Evolutionary conservation across 2,113 vertebrate genomes (phyloP).

Genomic region (Carassius carassius): DNA sequence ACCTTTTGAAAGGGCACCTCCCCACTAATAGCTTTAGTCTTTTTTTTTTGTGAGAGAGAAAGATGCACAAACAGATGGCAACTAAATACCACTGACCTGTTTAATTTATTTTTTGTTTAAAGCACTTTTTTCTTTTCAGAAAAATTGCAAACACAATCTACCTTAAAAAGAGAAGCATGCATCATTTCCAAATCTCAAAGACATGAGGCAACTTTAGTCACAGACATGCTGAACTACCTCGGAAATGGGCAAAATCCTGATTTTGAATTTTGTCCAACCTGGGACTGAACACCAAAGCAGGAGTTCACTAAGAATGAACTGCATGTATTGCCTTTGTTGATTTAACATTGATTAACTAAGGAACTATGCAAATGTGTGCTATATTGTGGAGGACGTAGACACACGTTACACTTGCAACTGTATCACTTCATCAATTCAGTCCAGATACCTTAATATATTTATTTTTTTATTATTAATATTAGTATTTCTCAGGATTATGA

Average conservation of each 20-base stretch:
- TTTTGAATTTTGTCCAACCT: background rate
- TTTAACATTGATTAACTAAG: background rate
- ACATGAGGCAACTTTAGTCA: background rate
- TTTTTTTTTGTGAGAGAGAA: no score
- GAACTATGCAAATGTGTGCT: no score
- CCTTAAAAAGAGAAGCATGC: background rate
- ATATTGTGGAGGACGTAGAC: no score
- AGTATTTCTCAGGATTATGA: no score
- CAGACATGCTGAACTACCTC: background rate
- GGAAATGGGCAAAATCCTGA: background rate
- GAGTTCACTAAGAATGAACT: background rate
- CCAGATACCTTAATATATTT: no score
- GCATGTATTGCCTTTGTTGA: background rate
- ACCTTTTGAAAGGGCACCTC: no score
- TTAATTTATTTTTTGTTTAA: background rate
- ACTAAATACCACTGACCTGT: background rate
- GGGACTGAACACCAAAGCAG: background rate
- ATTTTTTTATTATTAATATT: no score
- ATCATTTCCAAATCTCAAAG: background rate
- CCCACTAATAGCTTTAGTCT: no score
- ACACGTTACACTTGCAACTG: no score
- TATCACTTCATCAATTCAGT: no score
- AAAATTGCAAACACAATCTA: background rate
- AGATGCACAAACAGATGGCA: background rate
- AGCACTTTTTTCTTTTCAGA: background rate